Conservation (phyloP, 2,888 invertebrate genomes). For the Rosalia funebris region DNA sequence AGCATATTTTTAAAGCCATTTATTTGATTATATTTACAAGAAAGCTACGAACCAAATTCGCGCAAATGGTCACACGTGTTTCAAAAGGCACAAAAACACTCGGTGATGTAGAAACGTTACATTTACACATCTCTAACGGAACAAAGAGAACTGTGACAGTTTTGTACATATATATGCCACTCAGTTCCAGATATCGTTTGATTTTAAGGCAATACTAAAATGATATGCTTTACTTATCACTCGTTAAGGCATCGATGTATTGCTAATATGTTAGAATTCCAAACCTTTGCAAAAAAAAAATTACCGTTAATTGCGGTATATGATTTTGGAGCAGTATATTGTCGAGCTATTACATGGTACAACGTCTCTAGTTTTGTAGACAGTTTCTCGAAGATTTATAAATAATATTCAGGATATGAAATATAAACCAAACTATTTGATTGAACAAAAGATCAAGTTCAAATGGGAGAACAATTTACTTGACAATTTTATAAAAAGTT, state of each 20-base stretch:
- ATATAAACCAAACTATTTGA: too few species aligned
- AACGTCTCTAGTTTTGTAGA: too few species aligned
- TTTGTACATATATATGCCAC: slow-evolving; percentile 1
- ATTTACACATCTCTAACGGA: slow-evolving; percentile 17
- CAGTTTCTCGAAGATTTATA: too few species aligned
- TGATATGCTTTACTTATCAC: neutral
- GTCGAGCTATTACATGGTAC: too few species aligned
- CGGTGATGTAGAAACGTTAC: slow-evolving; percentile 34
- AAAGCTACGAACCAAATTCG: slow-evolving; percentile 5
- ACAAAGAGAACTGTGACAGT: slow-evolving; percentile 2
- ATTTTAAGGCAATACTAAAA: neutral
- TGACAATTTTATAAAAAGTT: too few species aligned
- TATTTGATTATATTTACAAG: slow-evolving; percentile 27
- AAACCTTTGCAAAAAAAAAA: too few species aligned
- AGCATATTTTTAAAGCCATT: slow-evolving; percentile 20
- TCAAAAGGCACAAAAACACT: slow-evolving; percentile 44
- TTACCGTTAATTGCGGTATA: too few species aligned
- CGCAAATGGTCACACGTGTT: slow-evolving; percentile 35
- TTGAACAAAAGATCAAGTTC: too few species aligned
- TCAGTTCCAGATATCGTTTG: neutral
- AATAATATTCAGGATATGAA: too few species aligned
- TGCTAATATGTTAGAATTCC: neutral
- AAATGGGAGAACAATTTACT: too few species aligned
- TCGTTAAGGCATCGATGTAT: neutral
- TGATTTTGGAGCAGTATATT: too few species aligned